Base-by-base conservation (phyloP, 1,140 invertebrate genomes). In the Babylonia areolata region DNA sequence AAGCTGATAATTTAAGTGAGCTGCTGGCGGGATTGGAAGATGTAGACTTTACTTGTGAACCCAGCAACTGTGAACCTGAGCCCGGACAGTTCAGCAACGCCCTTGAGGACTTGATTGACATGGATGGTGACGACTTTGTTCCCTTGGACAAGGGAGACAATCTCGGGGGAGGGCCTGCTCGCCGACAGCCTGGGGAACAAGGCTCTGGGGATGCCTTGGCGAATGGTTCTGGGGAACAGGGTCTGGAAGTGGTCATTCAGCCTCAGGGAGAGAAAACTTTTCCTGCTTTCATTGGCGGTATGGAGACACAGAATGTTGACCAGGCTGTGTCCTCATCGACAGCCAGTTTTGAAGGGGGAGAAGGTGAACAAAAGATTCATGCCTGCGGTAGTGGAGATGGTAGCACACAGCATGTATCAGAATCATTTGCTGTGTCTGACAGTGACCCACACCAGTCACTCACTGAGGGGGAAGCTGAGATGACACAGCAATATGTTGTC, bases 201-300 rank as follows among this genome's bases (percentile, higher is more conserved):
- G 40, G 40, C 2, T 84, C 82, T 15, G 82, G 82, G 20, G 82
- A 84, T 84, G 82, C 64, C 39, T 31, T 58, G 37, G 39, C 82
- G 64, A 84, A 73, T 42, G 82, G 82, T n/a, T 84, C 31, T n/a
- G 64, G 64, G 31, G 82, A 84, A 1, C 82, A 84, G 28, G 37
- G 82, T 3, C 20, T 84, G 37, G 82, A 69, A 37, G 64, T 75
- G 39, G 37, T 73, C 39, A 33, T 84, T 15, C 54, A 84, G 69
- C 28, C 2, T 5, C 33, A 35, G 28, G 64, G 64, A 15, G 82
- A 35, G 69, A 84, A 84, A n/a, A n/a, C 20, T 15, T 82, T 31
- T 31, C 39, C 46, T 17, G 1, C 37, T n/a, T 23, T 42, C 39
- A 42, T 17, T 31, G 39, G 0, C 9, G 75, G 35, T 15, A 28